These are phyloP conservation scores for Pantala flavescens DNA, from an alignment of 1,140 invertebrate species.

Conservation along the genomic window DNA sequence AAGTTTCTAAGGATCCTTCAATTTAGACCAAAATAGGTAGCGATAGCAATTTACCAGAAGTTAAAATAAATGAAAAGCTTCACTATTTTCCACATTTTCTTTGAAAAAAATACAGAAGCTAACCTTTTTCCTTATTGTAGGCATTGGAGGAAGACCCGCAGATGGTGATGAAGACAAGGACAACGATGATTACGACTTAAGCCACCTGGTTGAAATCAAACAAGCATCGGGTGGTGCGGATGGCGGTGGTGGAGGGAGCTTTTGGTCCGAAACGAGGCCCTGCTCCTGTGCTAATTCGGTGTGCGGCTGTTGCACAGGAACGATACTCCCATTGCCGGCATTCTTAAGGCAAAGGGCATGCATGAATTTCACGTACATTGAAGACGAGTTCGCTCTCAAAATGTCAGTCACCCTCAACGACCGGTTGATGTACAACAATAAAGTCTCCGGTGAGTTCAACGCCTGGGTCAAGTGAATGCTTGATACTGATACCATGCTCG, in stretches of 20 bases:
- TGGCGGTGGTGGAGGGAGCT: background rate
- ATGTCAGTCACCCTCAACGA: constrained; percentile 13
- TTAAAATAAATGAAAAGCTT: no score
- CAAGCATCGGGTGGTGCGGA: background rate
- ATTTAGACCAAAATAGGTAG: no score
- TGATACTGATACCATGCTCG: no score
- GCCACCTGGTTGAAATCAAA: background rate
- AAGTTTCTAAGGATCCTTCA: no score
- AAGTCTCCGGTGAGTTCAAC: constrained; percentile 12
- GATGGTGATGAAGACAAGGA: background rate
- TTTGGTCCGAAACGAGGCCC: background rate
- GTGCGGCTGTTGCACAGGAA: constrained; percentile 14
- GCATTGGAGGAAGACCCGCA: background rate
- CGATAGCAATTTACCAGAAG: no score
- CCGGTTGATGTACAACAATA: background rate
- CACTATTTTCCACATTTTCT: no score
- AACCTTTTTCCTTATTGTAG: no score
- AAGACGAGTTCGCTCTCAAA: constrained; percentile 39
- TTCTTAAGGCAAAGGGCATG: constrained; percentile 31
- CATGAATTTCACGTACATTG: constrained; percentile 46
- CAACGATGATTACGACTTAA: background rate
- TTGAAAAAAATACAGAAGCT: no score
- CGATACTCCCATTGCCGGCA: background rate
- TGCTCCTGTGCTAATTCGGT: background rate
- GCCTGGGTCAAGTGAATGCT: no score